Conservation (phyloP, 2,113 vertebrate species). For the Mustelus asterias region DNA sequence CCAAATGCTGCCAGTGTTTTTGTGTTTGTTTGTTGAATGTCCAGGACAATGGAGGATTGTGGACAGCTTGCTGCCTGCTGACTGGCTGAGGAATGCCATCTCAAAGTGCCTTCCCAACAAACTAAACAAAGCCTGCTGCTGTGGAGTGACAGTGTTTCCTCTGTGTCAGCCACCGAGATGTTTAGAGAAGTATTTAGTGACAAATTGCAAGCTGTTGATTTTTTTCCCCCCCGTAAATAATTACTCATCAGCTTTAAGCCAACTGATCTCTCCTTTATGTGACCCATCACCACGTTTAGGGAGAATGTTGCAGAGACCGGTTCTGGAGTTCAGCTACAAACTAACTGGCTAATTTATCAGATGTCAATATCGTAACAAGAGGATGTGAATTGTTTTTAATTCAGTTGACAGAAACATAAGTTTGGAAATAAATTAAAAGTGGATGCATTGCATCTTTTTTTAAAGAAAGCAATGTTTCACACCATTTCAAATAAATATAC, state of each 20-base stretch:
- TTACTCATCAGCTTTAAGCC: slow-evolving; percentile 22
- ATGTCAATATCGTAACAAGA: not conserved
- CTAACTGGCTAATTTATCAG: not conserved
- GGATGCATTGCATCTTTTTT: not conserved
- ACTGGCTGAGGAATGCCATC: slow-evolving; percentile 25
- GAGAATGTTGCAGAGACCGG: not conserved
- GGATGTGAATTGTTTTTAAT: not conserved
- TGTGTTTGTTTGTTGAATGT: slow-evolving; percentile 34
- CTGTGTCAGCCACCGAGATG: not conserved
- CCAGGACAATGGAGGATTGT: slow-evolving; percentile 22
- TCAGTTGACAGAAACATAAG: not conserved
- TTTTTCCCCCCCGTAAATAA: slow-evolving; percentile 5
- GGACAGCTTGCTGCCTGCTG: slow-evolving; percentile 15
- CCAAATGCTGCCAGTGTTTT: slow-evolving; percentile 1
- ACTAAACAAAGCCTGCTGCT: slow-evolving; percentile 36
- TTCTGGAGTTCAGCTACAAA: not conserved
- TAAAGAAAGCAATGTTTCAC: not conserved
- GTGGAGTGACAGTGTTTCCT: slow-evolving; percentile 8
- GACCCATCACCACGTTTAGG: not conserved
- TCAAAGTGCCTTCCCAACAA: slow-evolving; percentile 21
- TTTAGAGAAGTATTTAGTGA: slow-evolving; percentile 28
- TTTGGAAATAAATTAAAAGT: not conserved
- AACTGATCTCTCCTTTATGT: not conserved
- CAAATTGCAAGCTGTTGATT: slow-evolving; percentile 33
- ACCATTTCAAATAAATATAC: not conserved